Percentiles rank a stretch among this genome's conserved stretches.
Conservation (phyloP, 2,113 vertebrate genomes). For the Ciconia maguari region DNA sequence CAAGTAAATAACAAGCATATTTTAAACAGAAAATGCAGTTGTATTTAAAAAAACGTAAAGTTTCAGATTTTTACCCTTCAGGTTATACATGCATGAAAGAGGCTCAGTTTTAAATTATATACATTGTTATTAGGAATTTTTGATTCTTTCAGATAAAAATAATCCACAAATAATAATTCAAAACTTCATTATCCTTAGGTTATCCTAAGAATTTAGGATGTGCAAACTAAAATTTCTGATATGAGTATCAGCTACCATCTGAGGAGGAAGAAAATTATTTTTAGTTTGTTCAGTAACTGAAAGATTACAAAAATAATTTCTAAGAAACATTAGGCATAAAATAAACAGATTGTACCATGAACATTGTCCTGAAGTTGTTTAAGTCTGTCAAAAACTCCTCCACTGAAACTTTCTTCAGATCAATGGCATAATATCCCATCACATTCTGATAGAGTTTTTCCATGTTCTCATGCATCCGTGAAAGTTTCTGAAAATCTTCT, state of each 20-base stretch:
- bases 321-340: background rate
- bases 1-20: background rate
- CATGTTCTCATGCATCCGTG: conserved; percentile 88
- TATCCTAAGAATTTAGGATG: background rate
- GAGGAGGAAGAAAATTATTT: background rate
- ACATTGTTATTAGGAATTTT: background rate
- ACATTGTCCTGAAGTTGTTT: conserved; percentile 92
- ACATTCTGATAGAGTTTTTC: conserved; percentile 84
- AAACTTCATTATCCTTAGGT: background rate
- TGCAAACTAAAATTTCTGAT: background rate
- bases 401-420: conserved; percentile 91
- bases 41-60: background rate
- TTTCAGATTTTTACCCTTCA: conserved; percentile 16
- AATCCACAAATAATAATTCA: background rate
- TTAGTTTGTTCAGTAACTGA: background rate
- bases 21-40: conserved; percentile 22
- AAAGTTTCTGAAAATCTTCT: conserved; percentile 87
- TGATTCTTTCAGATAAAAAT: background rate
- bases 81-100: background rate
- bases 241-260: background rate
- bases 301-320: background rate
- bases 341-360: conserved; percentile 77
- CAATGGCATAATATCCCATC: conserved; percentile 87
- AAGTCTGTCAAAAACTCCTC: conserved; percentile 94
- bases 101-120: background rate